Conservation (phyloP, 2,113 vertebrate genomes). For the Mohoua ochrocephala region DNA sequence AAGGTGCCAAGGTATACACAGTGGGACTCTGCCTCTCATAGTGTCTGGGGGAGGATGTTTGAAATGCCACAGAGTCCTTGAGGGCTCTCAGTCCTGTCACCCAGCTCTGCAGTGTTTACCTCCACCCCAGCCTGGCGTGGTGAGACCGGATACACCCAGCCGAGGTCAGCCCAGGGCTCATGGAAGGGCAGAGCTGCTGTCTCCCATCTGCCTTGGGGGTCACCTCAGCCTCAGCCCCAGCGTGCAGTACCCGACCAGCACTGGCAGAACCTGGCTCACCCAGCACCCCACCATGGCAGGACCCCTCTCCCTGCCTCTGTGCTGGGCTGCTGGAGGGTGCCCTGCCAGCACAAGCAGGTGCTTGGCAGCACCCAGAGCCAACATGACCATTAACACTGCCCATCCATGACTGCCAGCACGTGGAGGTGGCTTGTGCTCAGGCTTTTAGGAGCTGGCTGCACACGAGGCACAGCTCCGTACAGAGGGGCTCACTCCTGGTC, state of each 20-base stretch:
- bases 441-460: background rate
- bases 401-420: background rate
- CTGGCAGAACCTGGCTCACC: background rate
- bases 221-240: background rate
- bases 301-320: background rate
- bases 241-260: background rate
- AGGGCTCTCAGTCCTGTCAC: background rate
- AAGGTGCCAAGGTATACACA: background rate
- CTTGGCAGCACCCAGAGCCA: background rate
- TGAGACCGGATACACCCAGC: accelerated
- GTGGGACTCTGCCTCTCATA: background rate
- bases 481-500: accelerated
- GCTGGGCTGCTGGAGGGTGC: background rate
- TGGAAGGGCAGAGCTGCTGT: background rate
- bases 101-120: background rate
- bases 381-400: background rate
- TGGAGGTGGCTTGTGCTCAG: background rate
- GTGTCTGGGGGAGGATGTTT: background rate
- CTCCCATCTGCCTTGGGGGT: background rate
- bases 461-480: accelerated
- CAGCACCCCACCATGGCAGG: accelerated
- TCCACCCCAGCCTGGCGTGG: accelerated
- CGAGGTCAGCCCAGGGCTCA: background rate
- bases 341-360: background rate
- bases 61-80: background rate